Percentiles rank a stretch among this genome's conserved stretches.
These are phyloP conservation scores for Cheilosia scutellata DNA, from an alignment of 2,888 invertebrate species.

Conservation along the genomic window DNA sequence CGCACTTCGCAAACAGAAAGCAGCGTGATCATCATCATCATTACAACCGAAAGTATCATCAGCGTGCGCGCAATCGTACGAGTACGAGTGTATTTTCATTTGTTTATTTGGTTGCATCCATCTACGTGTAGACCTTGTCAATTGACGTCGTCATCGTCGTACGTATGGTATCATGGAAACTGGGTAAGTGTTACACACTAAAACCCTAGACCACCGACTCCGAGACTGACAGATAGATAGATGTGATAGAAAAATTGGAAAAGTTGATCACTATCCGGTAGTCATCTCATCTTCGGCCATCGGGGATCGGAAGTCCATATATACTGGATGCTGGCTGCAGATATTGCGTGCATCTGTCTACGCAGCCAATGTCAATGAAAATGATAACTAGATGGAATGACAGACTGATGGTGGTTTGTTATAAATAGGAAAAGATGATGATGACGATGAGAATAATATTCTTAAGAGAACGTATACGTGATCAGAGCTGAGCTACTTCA, in stretches of 20 bases:
- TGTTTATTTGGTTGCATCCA: constrained; percentile 56
- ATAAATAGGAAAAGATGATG: constrained; percentile 26
- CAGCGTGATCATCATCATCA: constrained; percentile 67
- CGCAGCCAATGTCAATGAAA: constrained; percentile 65
- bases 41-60: constrained; percentile 63
- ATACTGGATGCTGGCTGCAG: constrained; percentile 21
- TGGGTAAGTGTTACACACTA: constrained; percentile 74
- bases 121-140: constrained; percentile 65
- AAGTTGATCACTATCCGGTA: constrained; percentile 32
- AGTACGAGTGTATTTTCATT: constrained; percentile 48
- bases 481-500: constrained; percentile 52
- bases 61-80: constrained; percentile 51
- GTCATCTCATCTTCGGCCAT: constrained; percentile 3
- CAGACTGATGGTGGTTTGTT: constrained; percentile 58
- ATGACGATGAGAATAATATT: constrained; percentile 38
- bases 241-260: constrained; percentile 54
- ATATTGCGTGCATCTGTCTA: constrained; percentile 52
- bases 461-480: constrained; percentile 13
- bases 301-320: constrained; percentile 66
- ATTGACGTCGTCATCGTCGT: constrained; percentile 56
- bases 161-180: constrained; percentile 63
- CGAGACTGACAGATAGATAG: constrained; percentile 46
- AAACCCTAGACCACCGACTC: constrained; percentile 72
- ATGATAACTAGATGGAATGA: constrained; percentile 66
- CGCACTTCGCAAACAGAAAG: constrained; percentile 74